A percentile compares a stretch with the other conserved stretches of the same genome.
Conservation (phyloP, 2,888 invertebrate species). For the Bombyx huttoni region DNA sequence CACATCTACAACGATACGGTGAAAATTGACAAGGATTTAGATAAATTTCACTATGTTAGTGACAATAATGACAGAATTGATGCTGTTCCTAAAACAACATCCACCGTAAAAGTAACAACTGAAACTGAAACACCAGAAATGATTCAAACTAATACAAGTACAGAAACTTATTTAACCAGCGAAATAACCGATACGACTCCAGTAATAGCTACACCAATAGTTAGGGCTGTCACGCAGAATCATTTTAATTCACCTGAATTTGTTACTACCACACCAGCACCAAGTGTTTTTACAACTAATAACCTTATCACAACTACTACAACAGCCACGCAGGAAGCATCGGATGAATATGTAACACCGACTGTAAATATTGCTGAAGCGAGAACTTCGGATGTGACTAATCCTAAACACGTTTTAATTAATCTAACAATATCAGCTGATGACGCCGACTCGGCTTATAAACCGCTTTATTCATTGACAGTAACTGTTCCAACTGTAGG, state of each 20-base stretch:
- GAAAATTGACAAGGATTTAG: slow-evolving; percentile 28
- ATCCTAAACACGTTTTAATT: slow-evolving; percentile 79
- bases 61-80: slow-evolving; percentile 16
- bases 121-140: slow-evolving; percentile 1
- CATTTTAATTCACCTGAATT: slow-evolving; percentile 31
- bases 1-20: slow-evolving; percentile 46
- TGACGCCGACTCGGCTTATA: slow-evolving; percentile 55
- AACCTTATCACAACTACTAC: slow-evolving; percentile 22
- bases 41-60: slow-evolving; percentile 44
- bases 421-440: slow-evolving; percentile 88
- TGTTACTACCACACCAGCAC: slow-evolving; percentile 26
- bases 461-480: slow-evolving; percentile 83
- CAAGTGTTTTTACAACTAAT: slow-evolving; percentile 32
- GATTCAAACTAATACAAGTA: slow-evolving; percentile 6
- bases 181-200: slow-evolving; percentile 9
- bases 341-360: slow-evolving; percentile 15
- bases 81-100: slow-evolving; percentile 10
- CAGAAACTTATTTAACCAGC: slow-evolving; percentile 2
- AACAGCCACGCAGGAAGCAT: slow-evolving; percentile 5
- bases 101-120: slow-evolving; percentile 13
- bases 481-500: slow-evolving; percentile 82
- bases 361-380: slow-evolving; percentile 38
- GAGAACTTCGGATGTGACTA: slow-evolving; percentile 41
- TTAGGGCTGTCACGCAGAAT: slow-evolving; percentile 25
- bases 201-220: slow-evolving; percentile 20